Evolutionary conservation across 2,113 vertebrate species (phyloP), one percentile per base, ranked within the genome.

Genomic region (Coracopsis vasa): DNA sequence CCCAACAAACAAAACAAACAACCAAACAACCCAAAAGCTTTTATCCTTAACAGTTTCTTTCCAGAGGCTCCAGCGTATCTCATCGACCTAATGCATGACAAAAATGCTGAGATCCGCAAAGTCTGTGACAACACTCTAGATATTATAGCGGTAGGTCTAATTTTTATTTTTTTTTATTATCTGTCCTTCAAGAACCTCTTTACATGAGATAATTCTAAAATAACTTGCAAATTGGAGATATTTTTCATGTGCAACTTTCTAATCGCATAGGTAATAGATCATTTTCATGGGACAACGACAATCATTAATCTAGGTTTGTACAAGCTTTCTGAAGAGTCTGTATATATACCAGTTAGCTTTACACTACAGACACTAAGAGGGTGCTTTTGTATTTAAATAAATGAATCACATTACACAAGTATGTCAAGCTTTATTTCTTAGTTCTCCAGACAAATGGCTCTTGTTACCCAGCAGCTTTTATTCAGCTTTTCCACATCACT

Each of bases 71-170:
- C 99, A 44, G 99, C 99, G 1, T 99, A 99, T 93, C 99, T 99
- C 41, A 99, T 99, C 80, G 99, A 99, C 86, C 97, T 99, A 95
- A 99, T 99, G 99, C 99, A 99, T 8, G 99, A 99, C 96, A 99
- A 99, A 97, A 99, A 99, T 31, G 97, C 98, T 4, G 99, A 99
- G 97, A 99, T 99, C 53, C 98, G 99, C 35, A 99, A 99, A 97
- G 99, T 99, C 81, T 99, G 99, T 92, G 99, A 99, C 97, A 99
- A 99, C 97, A 99, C 99, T 2, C 98, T 99, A 75, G 99, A 99
- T 79, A 99, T 99, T 56, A 99, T 99, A 58, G 99, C 99, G 78
- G 99, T 99, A 96, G 97, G 99, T 98, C n/a, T 79, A 64, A 44
- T 67, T 80, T 51, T 51, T 53, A 11, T 29, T 37, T 35, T 42